Percentiles rank a stretch among this genome's conserved stretches.
phyloP scores from a whole-genome alignment of 1,140 invertebrate genomes.

The Caenorhabditis briggsae region DNA sequence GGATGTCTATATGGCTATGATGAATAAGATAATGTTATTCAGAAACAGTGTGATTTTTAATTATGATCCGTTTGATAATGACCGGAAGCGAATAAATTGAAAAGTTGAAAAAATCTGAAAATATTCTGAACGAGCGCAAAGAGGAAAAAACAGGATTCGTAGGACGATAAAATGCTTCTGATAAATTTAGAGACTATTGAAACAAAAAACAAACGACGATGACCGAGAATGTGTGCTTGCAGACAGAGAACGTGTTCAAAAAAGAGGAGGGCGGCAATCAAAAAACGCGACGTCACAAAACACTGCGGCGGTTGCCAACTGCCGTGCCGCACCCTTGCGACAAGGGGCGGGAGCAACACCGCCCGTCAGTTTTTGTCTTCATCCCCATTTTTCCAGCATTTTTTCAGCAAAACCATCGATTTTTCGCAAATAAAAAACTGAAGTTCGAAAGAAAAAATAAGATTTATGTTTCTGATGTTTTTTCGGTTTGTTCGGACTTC shows the following conservation, averaged over 20 bases:
- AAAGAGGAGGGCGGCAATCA: background rate
- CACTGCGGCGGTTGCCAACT: background rate
- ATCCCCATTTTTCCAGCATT: background rate
- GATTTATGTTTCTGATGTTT: background rate
- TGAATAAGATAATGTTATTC: too few relatives aligned
- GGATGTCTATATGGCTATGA: too few relatives aligned
- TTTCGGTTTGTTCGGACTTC: background rate
- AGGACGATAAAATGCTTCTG: too few relatives aligned
- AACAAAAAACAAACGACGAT: background rate
- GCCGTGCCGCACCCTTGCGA: constrained; percentile 2
- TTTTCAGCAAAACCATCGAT: background rate
- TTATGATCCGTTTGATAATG: too few relatives aligned
- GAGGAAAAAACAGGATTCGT: too few relatives aligned
- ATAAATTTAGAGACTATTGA: background rate
- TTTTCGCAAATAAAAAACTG: background rate
- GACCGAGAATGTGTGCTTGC: background rate
- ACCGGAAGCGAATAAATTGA: too few relatives aligned
- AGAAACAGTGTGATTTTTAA: too few relatives aligned
- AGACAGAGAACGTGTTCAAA: background rate
- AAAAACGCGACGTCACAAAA: background rate
- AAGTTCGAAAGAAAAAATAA: background rate
- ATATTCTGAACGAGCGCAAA: too few relatives aligned
- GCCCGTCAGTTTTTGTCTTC: constrained; percentile 26
- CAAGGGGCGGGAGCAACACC: constrained; percentile 25
- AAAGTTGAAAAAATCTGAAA: too few relatives aligned